Percentiles rank a stretch among this genome's conserved stretches.
Evolutionary conservation across 1,140 invertebrate species (phyloP).

Genomic region (Stegodyphus dumicola): DNA sequence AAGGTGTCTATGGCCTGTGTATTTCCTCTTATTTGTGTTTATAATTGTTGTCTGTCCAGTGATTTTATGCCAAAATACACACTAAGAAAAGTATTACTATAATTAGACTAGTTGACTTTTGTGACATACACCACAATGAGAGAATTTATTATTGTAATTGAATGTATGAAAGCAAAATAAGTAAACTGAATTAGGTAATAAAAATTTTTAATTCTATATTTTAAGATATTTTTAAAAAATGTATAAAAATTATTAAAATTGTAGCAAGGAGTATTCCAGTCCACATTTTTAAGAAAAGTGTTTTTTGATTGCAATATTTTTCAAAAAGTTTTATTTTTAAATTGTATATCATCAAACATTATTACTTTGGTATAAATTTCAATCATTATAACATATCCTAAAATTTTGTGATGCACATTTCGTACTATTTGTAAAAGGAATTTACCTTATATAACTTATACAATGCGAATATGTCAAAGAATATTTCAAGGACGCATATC

Average conservation of each 20-base stretch:
- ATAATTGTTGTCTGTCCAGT: too few species aligned
- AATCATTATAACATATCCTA: conserved; percentile 22
- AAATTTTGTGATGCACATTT: conserved; percentile 11
- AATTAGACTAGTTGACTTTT: too few species aligned
- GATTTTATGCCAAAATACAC: too few species aligned
- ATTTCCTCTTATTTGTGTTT: too few species aligned
- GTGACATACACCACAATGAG: too few species aligned
- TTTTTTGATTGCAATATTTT: conserved; percentile 53
- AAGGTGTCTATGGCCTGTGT: too few species aligned
- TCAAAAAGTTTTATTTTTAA: conserved; percentile 24
- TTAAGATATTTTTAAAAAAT: background rate
- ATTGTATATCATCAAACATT: background rate
- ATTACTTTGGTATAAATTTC: conserved; percentile 31
- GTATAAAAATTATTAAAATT: background rate
- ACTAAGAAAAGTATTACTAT: too few species aligned
- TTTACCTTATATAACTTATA: background rate
- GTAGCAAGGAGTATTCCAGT: background rate
- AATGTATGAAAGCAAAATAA: background rate
- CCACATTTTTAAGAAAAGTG: conserved; percentile 31
- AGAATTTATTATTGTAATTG: background rate
- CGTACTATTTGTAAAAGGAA: conserved; percentile 20
- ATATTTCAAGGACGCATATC: conserved; percentile 12
- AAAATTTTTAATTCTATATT: background rate
- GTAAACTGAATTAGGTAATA: background rate
- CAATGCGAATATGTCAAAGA: background rate